Conservation (phyloP, 1,140 invertebrate species). For the Tetramorium alpestre region DNA sequence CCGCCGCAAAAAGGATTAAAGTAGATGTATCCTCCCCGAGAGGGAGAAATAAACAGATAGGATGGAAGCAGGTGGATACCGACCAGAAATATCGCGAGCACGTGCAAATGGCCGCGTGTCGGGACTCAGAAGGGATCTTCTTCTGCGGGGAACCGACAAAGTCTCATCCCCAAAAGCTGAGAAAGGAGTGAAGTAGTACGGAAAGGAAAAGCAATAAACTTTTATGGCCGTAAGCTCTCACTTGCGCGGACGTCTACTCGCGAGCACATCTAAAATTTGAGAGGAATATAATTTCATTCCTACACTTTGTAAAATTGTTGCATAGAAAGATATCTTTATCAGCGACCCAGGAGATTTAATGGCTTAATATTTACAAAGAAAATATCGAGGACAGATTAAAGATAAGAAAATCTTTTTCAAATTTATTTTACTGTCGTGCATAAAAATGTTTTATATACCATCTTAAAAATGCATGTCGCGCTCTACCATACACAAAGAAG, state of each 20-base stretch:
- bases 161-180: constrained; percentile 16
- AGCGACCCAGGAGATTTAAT: not conserved
- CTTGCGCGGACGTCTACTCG: constrained; percentile 23
- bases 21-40: constrained; percentile 40
- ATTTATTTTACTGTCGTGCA: not conserved
- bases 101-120: constrained; percentile 70
- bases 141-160: constrained; percentile 49
- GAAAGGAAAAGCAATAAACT: constrained; percentile 72
- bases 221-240: constrained; percentile 63
- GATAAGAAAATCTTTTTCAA: not conserved
- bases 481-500: not conserved
- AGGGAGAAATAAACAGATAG: constrained; percentile 40
- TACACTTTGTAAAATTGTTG: not conserved
- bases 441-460: not conserved
- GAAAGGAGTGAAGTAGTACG: constrained; percentile 50
- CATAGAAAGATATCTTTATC: not conserved
- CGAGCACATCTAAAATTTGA: constrained; percentile 12
- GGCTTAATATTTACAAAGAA: not conserved
- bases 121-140: constrained; percentile 60
- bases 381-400: not conserved
- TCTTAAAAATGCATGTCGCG: not conserved
- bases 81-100: constrained; percentile 65
- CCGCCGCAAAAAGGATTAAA: constrained; percentile 48
- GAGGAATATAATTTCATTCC: constrained; percentile 19
- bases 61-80: constrained; percentile 54